Conservation (phyloP, 1,140 invertebrate species). For the Dreissena polymorpha region DNA sequence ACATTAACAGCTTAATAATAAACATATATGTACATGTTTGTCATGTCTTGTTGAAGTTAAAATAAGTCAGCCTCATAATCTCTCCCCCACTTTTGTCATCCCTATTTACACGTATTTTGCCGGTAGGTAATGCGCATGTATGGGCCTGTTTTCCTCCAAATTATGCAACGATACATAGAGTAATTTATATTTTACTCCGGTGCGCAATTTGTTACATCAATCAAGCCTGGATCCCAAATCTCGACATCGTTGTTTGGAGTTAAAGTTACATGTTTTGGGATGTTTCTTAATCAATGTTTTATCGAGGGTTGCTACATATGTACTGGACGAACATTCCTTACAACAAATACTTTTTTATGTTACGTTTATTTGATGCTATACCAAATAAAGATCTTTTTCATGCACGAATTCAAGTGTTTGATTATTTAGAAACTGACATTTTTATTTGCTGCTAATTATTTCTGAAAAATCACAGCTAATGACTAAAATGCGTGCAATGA, state of each 20-base stretch:
- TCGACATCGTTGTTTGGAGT: slow-evolving; percentile 37
- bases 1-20: not conserved
- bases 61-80: too few species aligned
- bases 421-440: too few species aligned
- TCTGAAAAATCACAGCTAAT: too few species aligned
- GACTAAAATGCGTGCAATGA: too few species aligned
- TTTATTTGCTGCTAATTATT: too few species aligned
- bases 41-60: too few species aligned
- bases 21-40: too few species aligned
- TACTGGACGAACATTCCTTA: not conserved
- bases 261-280: slow-evolving; percentile 38
- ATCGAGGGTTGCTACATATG: slow-evolving; percentile 4
- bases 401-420: too few species aligned
- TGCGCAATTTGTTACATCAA: slow-evolving; percentile 24
- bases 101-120: not conserved
- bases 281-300: slow-evolving; percentile 32
- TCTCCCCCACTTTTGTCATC: not conserved
- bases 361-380: not conserved
- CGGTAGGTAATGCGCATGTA: slow-evolving; percentile 35
- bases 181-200: not conserved
- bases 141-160: not conserved
- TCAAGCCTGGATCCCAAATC: slow-evolving; percentile 23
- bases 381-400: too few species aligned
- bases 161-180: not conserved
- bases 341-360: not conserved